Evolutionary conservation across 2,888 invertebrate genomes (phyloP).

Genomic region (Pristionchus entomophagus): DNA sequence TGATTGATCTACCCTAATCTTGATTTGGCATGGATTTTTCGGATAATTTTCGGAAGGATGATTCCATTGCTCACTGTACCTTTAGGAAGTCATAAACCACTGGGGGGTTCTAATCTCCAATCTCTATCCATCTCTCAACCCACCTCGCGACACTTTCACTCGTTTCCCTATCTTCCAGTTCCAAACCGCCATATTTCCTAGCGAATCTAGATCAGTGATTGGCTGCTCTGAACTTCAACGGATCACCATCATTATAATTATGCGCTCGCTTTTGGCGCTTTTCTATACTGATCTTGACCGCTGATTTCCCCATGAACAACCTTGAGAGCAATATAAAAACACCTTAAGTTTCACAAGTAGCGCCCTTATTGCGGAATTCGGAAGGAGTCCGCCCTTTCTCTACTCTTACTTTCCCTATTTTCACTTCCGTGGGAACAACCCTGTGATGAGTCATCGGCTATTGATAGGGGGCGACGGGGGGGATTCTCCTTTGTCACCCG

Average conservation of each 20-base stretch:
- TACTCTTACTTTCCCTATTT: neutral
- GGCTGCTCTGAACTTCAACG: neutral
- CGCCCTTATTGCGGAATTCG: no score
- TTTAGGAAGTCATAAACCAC: neutral
- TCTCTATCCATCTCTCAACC: neutral
- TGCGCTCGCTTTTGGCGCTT: neutral
- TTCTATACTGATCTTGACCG: no score
- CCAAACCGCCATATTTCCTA: neutral
- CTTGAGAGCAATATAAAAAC: no score
- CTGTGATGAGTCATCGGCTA: neutral
- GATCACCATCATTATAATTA: no score
- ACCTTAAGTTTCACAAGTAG: no score
- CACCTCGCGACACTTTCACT: neutral
- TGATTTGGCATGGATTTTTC: no score
- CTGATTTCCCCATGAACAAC: no score
- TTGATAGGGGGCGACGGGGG: neutral
- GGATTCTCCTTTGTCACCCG: slow-evolving; percentile 1
- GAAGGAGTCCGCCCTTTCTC: no score
- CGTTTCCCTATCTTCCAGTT: slow-evolving; percentile 1
- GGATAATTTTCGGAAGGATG: no score
- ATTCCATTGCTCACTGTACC: no score
- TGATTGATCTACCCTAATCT: no score
- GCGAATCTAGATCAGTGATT: neutral
- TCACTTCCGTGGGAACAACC: slow-evolving; percentile 11
- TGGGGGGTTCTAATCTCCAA: neutral